Conservation (phyloP, 2,797 vertebrate species). For the Kryptopterus vitreolus region DNA sequence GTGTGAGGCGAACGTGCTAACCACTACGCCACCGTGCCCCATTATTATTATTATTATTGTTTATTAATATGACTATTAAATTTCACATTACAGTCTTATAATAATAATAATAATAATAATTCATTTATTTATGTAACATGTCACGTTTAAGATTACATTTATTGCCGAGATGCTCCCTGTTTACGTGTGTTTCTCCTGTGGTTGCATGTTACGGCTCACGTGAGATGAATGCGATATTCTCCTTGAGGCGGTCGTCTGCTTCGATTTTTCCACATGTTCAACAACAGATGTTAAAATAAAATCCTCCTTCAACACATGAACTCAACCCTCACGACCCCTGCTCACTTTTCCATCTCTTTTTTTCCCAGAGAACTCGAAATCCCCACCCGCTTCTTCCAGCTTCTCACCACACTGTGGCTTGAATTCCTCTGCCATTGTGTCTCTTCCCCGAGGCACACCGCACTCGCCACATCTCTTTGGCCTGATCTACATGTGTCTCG, state of each 20-base stretch:
- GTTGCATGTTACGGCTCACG: background rate
- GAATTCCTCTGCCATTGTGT: constrained; percentile 57
- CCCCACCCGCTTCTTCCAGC: constrained; percentile 27
- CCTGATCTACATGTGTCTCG: constrained; percentile 48
- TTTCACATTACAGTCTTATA: no score
- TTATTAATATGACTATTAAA: no score
- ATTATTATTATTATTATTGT: no score
- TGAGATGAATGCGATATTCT: background rate
- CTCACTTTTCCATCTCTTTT: background rate
- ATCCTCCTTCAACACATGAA: constrained; percentile 3
- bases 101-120: no score
- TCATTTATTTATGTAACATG: no score
- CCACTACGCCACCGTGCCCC: no score
- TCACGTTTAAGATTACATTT: no score
- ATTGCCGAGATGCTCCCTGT: background rate
- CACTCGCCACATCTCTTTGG: constrained; percentile 54
- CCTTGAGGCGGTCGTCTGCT: background rate
- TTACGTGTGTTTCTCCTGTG: background rate
- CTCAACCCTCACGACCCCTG: constrained; percentile 8
- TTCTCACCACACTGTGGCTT: constrained; percentile 39
- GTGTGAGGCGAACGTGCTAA: no score
- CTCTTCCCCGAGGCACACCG: constrained; percentile 38
- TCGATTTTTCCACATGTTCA: background rate
- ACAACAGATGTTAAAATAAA: constrained; percentile 5
- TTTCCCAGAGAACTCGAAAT: constrained; percentile 15